A percentile compares a stretch with the other conserved stretches of the same genome.
Evolutionary conservation across 2,888 invertebrate species (phyloP).

Genomic region (Hoplodrina blanda): DNA sequence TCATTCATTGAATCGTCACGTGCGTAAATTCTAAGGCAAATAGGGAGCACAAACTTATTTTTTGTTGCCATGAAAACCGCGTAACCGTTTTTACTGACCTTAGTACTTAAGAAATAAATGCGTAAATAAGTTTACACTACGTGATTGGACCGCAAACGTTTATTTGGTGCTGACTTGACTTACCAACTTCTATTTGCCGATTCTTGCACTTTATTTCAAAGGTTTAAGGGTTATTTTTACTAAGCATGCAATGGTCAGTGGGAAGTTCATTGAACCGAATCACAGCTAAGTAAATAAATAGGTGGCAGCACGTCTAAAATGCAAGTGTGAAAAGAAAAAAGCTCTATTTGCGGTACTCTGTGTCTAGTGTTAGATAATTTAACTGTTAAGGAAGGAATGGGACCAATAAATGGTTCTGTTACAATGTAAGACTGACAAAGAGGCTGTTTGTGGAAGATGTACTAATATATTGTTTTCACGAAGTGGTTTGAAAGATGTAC

Average conservation of each 20-base stretch:
- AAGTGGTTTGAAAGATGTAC: conserved; percentile 10
- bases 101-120: conserved; percentile 58
- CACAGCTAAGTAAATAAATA: conserved; percentile 83
- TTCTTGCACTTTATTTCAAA: conserved; percentile 12
- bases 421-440: conserved; percentile 30
- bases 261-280: conserved; percentile 81
- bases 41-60: conserved; percentile 47
- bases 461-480: conserved; percentile 30
- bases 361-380: conserved; percentile 70
- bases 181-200: conserved; percentile 40
- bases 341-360: conserved; percentile 69
- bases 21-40: conserved; percentile 73
- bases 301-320: conserved; percentile 74
- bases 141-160: conserved; percentile 45
- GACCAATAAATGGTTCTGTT: conserved; percentile 39
- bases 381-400: conserved; percentile 60
- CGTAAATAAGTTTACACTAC: conserved; percentile 62
- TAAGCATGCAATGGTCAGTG: conserved; percentile 32
- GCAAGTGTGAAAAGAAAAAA: conserved; percentile 75
- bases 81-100: conserved; percentile 29
- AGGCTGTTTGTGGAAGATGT: conserved; percentile 21
- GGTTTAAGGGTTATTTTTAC: conserved; percentile 54
- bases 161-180: conserved; percentile 42
- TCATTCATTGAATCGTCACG: conserved; percentile 76
- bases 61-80: conserved; percentile 34